Evolutionary conservation across 2,113 vertebrate species (phyloP).

Genomic region (Mirounga angustirostris): DNA sequence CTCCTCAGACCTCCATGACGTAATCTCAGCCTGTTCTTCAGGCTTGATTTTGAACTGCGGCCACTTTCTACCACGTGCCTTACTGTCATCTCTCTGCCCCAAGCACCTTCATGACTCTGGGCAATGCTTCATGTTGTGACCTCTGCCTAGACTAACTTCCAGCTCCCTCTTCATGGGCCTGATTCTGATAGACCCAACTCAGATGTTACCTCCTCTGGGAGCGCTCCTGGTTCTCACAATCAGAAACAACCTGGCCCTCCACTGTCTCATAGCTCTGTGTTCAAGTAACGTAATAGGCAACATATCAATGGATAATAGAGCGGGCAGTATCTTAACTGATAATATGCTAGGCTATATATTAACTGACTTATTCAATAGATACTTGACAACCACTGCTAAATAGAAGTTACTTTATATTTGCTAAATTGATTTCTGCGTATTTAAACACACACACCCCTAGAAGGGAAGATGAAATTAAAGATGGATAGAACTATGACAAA

Average conservation of each 20-base stretch:
- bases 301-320: neutral
- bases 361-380: neutral
- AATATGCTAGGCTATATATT: neutral
- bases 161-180: neutral
- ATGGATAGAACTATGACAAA: neutral
- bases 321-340: neutral
- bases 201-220: neutral
- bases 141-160: neutral
- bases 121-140: neutral
- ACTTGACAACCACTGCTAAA: neutral
- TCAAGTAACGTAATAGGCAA: neutral
- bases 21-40: rapidly evolving
- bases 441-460: neutral
- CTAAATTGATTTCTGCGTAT: slow-evolving; percentile 19
- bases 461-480: neutral
- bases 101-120: rapidly evolving
- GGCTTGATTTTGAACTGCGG: neutral
- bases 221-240: neutral
- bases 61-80: neutral
- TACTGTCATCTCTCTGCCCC: neutral
- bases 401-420: neutral
- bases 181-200: neutral
- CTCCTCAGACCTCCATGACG: rapidly evolving
- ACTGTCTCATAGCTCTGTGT: neutral
- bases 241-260: neutral